These are phyloP conservation scores for Pyrocephalus nanus DNA, from an alignment of 2,797 vertebrate genomes.

Conservation along the genomic window DNA sequence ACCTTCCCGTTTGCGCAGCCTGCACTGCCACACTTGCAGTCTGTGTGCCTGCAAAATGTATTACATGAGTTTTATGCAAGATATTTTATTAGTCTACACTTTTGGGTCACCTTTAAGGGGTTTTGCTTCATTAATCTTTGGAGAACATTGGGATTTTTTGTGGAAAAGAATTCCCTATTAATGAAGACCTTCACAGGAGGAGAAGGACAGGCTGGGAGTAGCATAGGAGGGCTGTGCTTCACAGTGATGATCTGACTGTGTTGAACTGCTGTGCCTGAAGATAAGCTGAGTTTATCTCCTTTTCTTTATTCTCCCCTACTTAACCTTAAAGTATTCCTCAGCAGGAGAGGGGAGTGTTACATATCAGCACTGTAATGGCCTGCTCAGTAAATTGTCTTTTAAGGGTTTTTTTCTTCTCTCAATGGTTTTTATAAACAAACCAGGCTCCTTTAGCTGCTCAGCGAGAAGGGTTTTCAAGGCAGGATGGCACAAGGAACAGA, in stretches of 20 bases:
- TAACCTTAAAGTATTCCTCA: conserved; percentile 31
- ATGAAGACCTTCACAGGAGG: background rate
- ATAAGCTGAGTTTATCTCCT: conserved; percentile 45
- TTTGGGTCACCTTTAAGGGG: background rate
- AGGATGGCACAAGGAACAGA: background rate
- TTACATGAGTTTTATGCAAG: background rate
- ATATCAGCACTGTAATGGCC: background rate
- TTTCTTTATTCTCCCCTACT: conserved; percentile 20
- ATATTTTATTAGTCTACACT: background rate
- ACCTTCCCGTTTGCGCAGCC: background rate
- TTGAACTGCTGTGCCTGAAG: conserved; percentile 4
- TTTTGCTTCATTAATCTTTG: background rate
- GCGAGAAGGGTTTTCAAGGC: background rate
- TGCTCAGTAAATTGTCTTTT: background rate
- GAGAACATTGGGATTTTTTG: background rate
- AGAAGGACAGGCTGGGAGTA: background rate
- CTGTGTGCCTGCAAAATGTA: background rate
- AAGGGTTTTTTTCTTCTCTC: background rate
- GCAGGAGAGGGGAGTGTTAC: background rate
- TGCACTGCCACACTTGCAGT: background rate
- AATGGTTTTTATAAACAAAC: background rate
- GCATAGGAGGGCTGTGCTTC: background rate
- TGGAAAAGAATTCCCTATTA: background rate
- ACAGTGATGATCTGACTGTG: background rate
- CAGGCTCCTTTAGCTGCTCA: background rate